Evolutionary conservation across 2,888 invertebrate genomes (phyloP), one percentile per base, ranked within the genome.

Genomic region (Saturnia japonica): DNA sequence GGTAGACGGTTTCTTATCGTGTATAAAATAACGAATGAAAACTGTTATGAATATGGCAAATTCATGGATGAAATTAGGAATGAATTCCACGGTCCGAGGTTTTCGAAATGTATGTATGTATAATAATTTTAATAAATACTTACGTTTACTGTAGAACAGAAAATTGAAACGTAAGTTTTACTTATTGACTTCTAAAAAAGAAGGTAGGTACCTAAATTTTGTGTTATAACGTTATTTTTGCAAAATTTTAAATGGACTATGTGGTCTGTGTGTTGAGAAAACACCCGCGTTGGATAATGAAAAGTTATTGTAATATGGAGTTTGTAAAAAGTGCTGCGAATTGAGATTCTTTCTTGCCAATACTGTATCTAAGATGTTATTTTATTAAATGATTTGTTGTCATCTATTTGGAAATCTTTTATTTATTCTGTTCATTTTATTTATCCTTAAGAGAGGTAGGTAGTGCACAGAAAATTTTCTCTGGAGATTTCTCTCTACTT

Each of bases 341-440:
- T 60, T 60, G 57, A 9, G 40, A 64, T 64, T 7, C 40, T n/a
- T 79, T 85, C 80, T 88, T 84, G 87, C 88, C 88, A 88, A 88
- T 82, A 84, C 78, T 86, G 78, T 80, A 82, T 80, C 72, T 87
- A 86, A 80, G 81, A 82, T 72, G 73, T 88, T 90, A 87, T 88
- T 88, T 89, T 86, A 89, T 85, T 89, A 88, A 88, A 89, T 76
- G 78, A 86, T 88, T 84, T 86, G 88, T 86, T 88, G 85, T 88
- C 87, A 86, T 87, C 87, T 81, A 76, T 68, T 54, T 68, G 14
- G 75, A 66, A 28, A 12, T 43, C n/a, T 60, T 72, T 77, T 75
- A 80, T 68, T 72, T 75, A 77, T n/a, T 42, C 64, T 71, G 28
- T 28, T 28, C 34, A 40, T 22, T 14, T 14, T 57, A n/a, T 16